Evolutionary conservation across 2,113 vertebrate species (phyloP).

Genomic region (Herpailurus yagouaroundi): DNA sequence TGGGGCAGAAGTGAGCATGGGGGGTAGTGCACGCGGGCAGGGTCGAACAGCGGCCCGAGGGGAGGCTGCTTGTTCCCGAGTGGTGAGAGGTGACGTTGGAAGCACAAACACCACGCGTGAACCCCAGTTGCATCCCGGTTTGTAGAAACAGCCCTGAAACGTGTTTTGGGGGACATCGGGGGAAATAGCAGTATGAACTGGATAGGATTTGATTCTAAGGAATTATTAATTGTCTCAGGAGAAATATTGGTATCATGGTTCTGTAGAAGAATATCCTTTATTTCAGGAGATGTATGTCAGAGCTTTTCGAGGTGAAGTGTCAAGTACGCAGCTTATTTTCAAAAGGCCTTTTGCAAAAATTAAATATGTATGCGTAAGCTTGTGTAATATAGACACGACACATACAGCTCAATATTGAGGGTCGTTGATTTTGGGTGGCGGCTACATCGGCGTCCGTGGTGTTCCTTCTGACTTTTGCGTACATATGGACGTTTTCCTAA

Average conservation of each 20-base stretch:
- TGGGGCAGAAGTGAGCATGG: not conserved
- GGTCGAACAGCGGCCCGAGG: not conserved
- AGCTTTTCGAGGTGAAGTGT: not conserved
- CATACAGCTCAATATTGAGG: not conserved
- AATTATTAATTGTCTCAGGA: not conserved
- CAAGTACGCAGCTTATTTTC: not conserved
- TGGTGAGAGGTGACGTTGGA: not conserved
- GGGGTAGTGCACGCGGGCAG: not conserved
- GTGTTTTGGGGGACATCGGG: not conserved
- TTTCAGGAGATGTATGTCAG: not conserved
- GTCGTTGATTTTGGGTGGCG: not conserved
- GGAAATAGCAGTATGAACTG: not conserved
- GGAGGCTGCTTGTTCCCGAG: not conserved
- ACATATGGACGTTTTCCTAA: not conserved
- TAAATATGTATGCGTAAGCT: not conserved
- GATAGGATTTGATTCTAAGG: not conserved
- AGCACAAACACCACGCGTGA: fast-evolving
- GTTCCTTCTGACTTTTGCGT: not conserved
- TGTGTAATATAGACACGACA: not conserved
- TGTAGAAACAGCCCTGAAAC: not conserved
- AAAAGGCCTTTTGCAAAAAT: not conserved
- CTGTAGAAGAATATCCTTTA: not conserved
- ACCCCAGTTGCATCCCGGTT: not conserved
- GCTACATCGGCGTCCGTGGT: not conserved
- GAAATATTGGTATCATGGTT: not conserved